phyloP scores from a whole-genome alignment of 2,797 vertebrate genomes.

The Melanogrammus aeglefinus region DNA sequence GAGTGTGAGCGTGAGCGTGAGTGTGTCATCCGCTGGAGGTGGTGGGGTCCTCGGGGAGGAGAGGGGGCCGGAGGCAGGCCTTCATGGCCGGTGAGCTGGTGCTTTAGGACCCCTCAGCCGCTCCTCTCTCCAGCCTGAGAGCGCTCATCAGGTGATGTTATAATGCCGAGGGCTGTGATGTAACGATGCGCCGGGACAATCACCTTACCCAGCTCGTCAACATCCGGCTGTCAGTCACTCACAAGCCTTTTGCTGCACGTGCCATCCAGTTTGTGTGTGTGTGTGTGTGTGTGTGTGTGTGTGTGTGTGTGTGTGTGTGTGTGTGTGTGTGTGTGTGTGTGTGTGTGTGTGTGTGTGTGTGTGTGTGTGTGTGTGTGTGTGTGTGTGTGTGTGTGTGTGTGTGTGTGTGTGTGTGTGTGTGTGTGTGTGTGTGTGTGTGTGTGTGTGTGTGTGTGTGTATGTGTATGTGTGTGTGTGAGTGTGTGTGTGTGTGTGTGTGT shows the following conservation, averaged over 20 bases:
- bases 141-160: too few species aligned
- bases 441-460: neutral
- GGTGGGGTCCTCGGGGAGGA: too few species aligned
- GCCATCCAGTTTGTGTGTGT: neutral
- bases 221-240: neutral
- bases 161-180: neutral
- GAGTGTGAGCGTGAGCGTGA: too few species aligned
- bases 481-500: neutral
- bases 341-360: too few species aligned
- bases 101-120: neutral
- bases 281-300: neutral
- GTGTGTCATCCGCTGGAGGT: too few species aligned
- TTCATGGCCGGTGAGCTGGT: neutral
- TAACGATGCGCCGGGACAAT: neutral
- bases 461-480: too few species aligned
- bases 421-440: neutral
- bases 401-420: neutral
- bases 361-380: neutral
- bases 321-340: too few species aligned
- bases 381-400: neutral
- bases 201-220: neutral
- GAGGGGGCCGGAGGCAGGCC: neutral
- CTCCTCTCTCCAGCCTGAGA: neutral
- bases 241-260: neutral
- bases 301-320: neutral